Evolutionary conservation across 2,113 vertebrate genomes (phyloP).

Genomic region (Limnothrissa miodon): DNA sequence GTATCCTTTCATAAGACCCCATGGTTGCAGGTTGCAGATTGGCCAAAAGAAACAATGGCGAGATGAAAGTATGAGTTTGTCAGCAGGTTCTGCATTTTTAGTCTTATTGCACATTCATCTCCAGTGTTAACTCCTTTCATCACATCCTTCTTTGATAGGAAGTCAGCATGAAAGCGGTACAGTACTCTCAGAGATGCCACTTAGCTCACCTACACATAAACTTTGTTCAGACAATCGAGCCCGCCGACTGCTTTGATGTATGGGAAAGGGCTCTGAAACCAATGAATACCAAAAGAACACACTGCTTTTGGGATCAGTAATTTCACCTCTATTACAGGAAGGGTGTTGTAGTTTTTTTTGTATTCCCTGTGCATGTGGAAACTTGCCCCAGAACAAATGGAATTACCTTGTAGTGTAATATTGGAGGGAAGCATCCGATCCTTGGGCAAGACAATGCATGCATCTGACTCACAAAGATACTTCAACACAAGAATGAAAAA

Average conservation of each 20-base stretch:
- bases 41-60: background rate
- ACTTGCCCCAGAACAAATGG: constrained; percentile 5
- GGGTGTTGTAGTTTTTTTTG: background rate
- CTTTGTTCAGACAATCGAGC: constrained; percentile 7
- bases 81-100: constrained; percentile 11
- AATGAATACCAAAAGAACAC: constrained; percentile 17
- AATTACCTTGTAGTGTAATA: background rate
- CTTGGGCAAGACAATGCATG: background rate
- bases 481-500: background rate
- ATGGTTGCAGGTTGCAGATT: background rate
- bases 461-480: background rate
- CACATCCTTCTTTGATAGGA: background rate
- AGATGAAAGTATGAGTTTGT: background rate
- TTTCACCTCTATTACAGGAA: constrained; percentile 12
- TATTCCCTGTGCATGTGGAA: background rate
- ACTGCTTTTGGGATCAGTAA: constrained; percentile 10
- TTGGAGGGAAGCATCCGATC: background rate
- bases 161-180: constrained; percentile 2
- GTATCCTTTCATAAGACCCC: background rate
- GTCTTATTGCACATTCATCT: background rate
- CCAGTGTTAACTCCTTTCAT: constrained; percentile 8
- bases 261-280: background rate
- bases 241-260: background rate
- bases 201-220: constrained; percentile 7
- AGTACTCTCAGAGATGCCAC: background rate